phyloP scores from a whole-genome alignment of 2,113 vertebrate genomes.

The Apteryx owenii region DNA sequence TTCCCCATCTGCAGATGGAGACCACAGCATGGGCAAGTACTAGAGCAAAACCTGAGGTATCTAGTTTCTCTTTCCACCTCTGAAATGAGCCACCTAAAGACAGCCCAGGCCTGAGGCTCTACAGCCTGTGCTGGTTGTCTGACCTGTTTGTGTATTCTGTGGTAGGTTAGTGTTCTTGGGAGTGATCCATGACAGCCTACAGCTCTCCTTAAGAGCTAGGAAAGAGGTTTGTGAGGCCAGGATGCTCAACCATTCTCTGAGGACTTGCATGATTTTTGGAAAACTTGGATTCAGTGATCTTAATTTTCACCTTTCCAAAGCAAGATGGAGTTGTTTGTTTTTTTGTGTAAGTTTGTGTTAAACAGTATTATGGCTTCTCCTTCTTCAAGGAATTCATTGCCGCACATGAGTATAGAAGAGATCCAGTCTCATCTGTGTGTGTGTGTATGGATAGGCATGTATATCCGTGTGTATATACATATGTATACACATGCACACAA shows the following conservation, averaged over 20 bases:
- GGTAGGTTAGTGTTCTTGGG: neutral
- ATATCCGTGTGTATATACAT: too few species aligned
- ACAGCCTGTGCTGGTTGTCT: accelerated
- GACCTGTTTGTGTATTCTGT: accelerated
- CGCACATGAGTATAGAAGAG: accelerated
- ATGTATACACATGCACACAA: accelerated
- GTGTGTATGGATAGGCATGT: neutral
- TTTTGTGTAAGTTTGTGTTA: neutral
- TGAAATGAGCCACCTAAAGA: too few species aligned
- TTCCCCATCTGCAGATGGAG: too few species aligned
- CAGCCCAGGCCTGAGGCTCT: neutral
- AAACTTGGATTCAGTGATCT: neutral
- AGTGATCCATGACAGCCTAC: accelerated
- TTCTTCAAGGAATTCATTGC: neutral
- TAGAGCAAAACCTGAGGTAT: too few species aligned
- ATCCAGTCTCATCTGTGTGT: neutral
- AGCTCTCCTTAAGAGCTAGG: accelerated
- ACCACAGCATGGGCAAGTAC: neutral
- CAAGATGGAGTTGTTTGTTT: neutral
- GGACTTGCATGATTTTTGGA: neutral
- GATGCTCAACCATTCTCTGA: too few species aligned
- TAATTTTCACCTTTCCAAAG: neutral
- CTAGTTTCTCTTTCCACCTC: neutral
- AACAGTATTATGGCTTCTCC: accelerated
- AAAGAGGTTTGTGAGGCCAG: neutral